Conservation (phyloP, 2,888 invertebrate genomes). For the Julus scandinavius region DNA sequence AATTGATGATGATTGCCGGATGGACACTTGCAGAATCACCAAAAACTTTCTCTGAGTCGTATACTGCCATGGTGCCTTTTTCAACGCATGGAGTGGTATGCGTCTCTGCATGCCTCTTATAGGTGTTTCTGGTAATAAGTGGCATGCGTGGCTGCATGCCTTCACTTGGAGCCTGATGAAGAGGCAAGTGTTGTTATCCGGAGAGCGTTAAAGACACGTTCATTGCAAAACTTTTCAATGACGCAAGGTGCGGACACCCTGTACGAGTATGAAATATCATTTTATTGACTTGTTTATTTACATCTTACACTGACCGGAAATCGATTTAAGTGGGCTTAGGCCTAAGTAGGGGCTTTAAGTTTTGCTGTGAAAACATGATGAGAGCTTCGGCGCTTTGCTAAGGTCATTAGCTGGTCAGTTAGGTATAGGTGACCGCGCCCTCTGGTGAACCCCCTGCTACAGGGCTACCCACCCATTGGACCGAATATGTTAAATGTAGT, state of each 20-base stretch:
- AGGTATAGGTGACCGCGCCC: too few relatives aligned
- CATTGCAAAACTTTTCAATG: too few relatives aligned
- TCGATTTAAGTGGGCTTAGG: background rate
- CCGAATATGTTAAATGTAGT: background rate
- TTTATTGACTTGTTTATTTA: background rate
- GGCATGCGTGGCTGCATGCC: too few relatives aligned
- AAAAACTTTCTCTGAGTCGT: background rate
- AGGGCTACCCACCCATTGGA: background rate
- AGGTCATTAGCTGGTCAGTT: background rate
- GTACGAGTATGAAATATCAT: background rate
- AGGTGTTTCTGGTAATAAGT: too few relatives aligned
- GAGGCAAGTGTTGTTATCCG: too few relatives aligned
- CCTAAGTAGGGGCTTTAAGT: background rate
- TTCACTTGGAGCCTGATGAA: too few relatives aligned
- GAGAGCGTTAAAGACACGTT: too few relatives aligned
- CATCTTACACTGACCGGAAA: background rate
- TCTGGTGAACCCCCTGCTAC: too few relatives aligned
- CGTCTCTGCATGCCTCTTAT: background rate
- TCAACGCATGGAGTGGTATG: background rate
- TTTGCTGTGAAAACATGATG: background rate
- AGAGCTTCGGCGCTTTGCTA: background rate
- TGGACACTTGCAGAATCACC: background rate
- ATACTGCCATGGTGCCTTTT: background rate
- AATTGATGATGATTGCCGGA: constrained; percentile 16
- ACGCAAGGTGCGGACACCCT: too few relatives aligned